phyloP scores from a whole-genome alignment of 2,797 vertebrate genomes.

The Artibeus jamaicensis region DNA sequence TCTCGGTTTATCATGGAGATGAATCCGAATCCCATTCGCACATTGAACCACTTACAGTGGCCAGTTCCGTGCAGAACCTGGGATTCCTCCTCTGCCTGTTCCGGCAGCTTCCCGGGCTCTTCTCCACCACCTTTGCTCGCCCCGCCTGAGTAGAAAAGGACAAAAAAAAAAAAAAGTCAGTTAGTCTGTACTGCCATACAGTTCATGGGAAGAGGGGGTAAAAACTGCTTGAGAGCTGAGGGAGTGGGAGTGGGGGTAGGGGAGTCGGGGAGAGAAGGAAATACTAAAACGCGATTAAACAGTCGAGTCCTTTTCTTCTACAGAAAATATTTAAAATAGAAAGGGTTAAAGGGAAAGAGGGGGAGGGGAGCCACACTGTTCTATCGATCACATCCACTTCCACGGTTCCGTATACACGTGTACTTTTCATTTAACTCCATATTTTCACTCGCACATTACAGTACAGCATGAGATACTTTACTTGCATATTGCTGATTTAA shows the following conservation, averaged over 20 bases:
- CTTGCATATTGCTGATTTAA: slow-evolving; percentile 82
- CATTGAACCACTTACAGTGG: slow-evolving; percentile 99
- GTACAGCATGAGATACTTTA: slow-evolving; percentile 75
- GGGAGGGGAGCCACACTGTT: slow-evolving; percentile 13
- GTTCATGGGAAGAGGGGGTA: not conserved
- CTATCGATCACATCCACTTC: slow-evolving; percentile 51
- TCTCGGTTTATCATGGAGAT: slow-evolving; percentile 97
- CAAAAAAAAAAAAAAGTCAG: slow-evolving; percentile 30
- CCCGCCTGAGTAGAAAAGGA: slow-evolving; percentile 89
- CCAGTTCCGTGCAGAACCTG: slow-evolving; percentile 93
- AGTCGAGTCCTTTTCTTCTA: slow-evolving; percentile 30
- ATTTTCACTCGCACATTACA: slow-evolving; percentile 73
- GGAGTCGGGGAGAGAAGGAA: not conserved
- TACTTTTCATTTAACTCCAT: slow-evolving; percentile 79
- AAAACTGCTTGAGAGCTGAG: not conserved
- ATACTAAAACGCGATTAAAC: not conserved
- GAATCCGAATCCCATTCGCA: slow-evolving; percentile 99
- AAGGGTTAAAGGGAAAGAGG: slow-evolving; percentile 55
- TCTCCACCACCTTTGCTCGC: slow-evolving; percentile 94
- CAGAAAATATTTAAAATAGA: slow-evolving; percentile 55
- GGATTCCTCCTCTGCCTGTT: slow-evolving; percentile 89
- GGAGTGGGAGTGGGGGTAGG: not conserved
- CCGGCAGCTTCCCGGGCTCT: slow-evolving; percentile 90
- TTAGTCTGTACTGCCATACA: not conserved
- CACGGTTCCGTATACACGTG: slow-evolving; percentile 76